These are phyloP conservation scores for Pontoporia blainvillei DNA, from an alignment of 2,113 vertebrate species.

Conservation along the genomic window DNA sequence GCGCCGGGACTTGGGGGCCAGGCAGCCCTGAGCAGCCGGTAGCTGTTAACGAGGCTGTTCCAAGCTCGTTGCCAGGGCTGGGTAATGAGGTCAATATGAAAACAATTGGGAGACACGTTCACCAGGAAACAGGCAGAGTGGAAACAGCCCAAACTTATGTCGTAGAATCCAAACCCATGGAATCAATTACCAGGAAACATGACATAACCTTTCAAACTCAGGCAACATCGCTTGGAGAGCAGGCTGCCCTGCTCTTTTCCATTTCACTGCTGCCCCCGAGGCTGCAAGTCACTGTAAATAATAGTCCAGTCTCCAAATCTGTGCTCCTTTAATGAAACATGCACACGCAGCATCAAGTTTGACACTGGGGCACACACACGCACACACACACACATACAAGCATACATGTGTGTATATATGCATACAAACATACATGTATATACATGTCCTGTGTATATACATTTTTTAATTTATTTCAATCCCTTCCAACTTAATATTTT, in stretches of 20 bases:
- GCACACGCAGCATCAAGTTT: slow-evolving; percentile 80
- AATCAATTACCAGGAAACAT: slow-evolving; percentile 99
- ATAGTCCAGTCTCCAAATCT: slow-evolving; percentile 89
- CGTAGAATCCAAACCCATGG: slow-evolving; percentile 94
- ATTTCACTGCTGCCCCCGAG: slow-evolving; percentile 89
- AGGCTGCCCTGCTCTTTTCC: slow-evolving; percentile 91
- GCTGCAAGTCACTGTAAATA: slow-evolving; percentile 93
- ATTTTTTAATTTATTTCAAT: slow-evolving; percentile 71
- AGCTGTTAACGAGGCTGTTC: slow-evolving; percentile 75
- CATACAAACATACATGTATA: neutral
- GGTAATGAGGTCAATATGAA: slow-evolving; percentile 97
- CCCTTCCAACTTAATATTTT: slow-evolving; percentile 69
- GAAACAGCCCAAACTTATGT: slow-evolving; percentile 89
- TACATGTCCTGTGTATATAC: neutral
- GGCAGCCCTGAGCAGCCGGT: neutral
- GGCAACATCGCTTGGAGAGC: slow-evolving; percentile 89
- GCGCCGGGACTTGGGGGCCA: neutral
- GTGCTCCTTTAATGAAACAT: slow-evolving; percentile 88
- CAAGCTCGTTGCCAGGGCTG: slow-evolving; percentile 86
- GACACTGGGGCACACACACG: slow-evolving; percentile 78
- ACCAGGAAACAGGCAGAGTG: slow-evolving; percentile 90
- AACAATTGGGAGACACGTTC: slow-evolving; percentile 92
- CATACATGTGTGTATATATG: neutral
- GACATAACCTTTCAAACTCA: slow-evolving; percentile 98
- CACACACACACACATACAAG: neutral